Evolutionary conservation across 2,888 invertebrate genomes (phyloP).

Genomic region (Heliconius erato): DNA sequence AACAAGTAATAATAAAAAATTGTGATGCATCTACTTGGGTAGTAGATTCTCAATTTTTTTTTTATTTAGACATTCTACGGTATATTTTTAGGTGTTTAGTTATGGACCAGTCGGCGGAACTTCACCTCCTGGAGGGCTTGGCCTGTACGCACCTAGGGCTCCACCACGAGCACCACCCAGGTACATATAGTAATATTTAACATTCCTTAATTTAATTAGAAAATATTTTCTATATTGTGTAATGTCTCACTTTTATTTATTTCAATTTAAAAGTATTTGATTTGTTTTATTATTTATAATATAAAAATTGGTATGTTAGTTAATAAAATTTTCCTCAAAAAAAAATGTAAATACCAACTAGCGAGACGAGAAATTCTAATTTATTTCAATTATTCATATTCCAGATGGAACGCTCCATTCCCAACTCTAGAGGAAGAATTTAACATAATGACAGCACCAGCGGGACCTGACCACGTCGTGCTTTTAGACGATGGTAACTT

Average conservation of each 20-base stretch:
- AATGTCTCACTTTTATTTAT: too few species aligned
- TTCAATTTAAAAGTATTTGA: too few species aligned
- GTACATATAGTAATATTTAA: constrained; percentile 51
- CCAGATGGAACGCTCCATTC: constrained; percentile 95
- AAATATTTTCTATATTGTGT: too few species aligned
- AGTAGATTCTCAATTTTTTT: not conserved
- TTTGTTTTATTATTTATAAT: too few species aligned
- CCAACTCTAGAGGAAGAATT: constrained; percentile 97
- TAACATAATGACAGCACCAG: constrained; percentile 93
- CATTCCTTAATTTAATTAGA: not conserved
- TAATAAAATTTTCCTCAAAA: too few species aligned
- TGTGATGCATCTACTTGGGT: not conserved
- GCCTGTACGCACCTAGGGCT: constrained; percentile 78
- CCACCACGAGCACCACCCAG: constrained; percentile 75
- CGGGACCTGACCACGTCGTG: constrained; percentile 89
- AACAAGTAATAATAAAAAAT: not conserved
- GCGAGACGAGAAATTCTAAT: not conserved
- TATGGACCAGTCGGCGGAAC: constrained; percentile 87
- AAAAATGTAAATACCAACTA: too few species aligned
- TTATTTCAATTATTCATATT: constrained; percentile 44
- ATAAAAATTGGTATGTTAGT: too few species aligned
- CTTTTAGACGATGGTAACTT: constrained; percentile 91
- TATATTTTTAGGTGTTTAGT: constrained; percentile 91
- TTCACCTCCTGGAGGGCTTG: constrained; percentile 78
- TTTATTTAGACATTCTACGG: not conserved